Evolutionary conservation across 2,113 vertebrate genomes (phyloP).

Genomic region (Pelobates fuscus): DNA sequence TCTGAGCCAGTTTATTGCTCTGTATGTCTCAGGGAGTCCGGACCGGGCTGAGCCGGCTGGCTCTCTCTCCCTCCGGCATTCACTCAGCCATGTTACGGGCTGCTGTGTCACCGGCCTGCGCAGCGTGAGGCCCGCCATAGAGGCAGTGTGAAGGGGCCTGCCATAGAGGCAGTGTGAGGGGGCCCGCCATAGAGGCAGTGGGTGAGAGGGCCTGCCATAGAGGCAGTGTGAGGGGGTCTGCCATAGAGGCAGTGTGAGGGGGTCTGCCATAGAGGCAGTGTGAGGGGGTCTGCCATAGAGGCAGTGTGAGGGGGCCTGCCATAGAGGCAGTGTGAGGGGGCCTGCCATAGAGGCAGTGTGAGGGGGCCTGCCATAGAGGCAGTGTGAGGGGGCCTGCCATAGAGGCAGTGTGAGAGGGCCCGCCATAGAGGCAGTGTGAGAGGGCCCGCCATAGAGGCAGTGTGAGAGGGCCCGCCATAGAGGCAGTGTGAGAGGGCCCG

Average conservation of each 20-base stretch:
- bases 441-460: too few relatives aligned
- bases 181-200: not conserved
- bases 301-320: too few relatives aligned
- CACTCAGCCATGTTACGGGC: not conserved
- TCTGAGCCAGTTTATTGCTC: too few relatives aligned
- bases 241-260: not conserved
- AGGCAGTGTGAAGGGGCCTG: not conserved
- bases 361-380: too few relatives aligned
- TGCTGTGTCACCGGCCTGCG: constrained; percentile 34
- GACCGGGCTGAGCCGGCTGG: not conserved
- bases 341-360: too few relatives aligned
- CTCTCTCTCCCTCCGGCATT: not conserved
- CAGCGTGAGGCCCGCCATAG: not conserved
- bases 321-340: too few relatives aligned
- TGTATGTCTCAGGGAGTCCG: not conserved
- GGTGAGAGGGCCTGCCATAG: not conserved
- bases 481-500: too few relatives aligned
- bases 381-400: too few relatives aligned
- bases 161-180: not conserved
- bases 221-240: not conserved
- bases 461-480: too few relatives aligned
- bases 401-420: too few relatives aligned
- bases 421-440: too few relatives aligned
- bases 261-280: not conserved
- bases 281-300: too few relatives aligned